A percentile compares a stretch with the other conserved stretches of the same genome.
Conservation (phyloP, 1,140 invertebrate species). For the Oedothorax gibbosus region DNA sequence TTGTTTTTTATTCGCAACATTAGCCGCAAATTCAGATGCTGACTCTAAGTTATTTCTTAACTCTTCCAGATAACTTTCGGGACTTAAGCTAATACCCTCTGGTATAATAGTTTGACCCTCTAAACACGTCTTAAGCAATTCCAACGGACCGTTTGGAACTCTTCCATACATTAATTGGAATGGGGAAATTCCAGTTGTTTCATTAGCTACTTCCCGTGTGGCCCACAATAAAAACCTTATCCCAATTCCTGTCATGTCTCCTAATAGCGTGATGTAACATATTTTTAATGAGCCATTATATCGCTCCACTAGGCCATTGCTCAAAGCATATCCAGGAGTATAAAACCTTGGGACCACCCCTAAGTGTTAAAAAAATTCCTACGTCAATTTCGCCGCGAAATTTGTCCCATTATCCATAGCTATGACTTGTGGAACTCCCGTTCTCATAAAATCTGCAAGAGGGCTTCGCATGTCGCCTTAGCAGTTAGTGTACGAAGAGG, state of each 20-base stretch:
- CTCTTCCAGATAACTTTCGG: neutral
- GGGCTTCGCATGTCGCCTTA: conserved; percentile 20
- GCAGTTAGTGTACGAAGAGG: neutral
- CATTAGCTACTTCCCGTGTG: conserved; percentile 1
- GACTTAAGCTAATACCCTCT: neutral
- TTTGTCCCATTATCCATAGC: conserved; percentile 26
- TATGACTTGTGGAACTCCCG: conserved; percentile 23
- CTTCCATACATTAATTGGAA: conserved; percentile 31
- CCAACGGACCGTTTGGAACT: neutral
- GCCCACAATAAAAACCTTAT: conserved; percentile 15
- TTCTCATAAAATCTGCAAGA: neutral
- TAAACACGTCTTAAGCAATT: neutral
- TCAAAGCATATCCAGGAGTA: neutral
- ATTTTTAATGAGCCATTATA: neutral
- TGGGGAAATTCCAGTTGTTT: conserved; percentile 2
- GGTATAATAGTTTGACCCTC: neutral
- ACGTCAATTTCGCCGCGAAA: neutral
- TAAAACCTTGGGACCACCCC: neutral
- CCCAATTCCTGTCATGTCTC: neutral
- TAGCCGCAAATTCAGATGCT: neutral
- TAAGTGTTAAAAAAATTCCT: neutral
- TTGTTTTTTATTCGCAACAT: neutral
- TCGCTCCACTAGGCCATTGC: conserved; percentile 7
- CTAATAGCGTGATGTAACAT: neutral
- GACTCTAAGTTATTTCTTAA: neutral